Conservation (phyloP, 2,113 vertebrate genomes). For the Peromyscus maniculatus region DNA sequence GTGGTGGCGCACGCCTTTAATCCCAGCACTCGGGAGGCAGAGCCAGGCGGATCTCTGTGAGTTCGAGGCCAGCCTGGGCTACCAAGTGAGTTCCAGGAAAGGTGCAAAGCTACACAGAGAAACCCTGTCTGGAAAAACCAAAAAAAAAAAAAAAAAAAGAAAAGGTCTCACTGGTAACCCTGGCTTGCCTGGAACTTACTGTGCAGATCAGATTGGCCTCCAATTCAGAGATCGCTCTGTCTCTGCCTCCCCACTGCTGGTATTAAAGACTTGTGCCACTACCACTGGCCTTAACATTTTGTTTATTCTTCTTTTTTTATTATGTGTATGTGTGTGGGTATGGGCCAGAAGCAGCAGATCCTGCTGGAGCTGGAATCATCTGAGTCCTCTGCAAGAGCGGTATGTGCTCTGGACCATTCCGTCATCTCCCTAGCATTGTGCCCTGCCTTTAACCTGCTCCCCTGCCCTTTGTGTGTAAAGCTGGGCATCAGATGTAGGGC, state of each 20-base stretch:
- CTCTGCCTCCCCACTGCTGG: neutral
- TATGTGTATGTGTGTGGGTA: neutral
- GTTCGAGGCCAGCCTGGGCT: no score
- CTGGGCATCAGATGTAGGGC: neutral
- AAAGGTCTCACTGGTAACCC: neutral
- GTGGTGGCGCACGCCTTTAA: no score
- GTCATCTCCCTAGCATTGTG: neutral
- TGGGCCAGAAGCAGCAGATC: neutral
- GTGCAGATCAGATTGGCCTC: neutral
- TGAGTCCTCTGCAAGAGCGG: neutral
- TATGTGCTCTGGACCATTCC: neutral
- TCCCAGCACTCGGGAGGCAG: no score
- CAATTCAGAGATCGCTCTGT: neutral
- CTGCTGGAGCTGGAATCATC: neutral
- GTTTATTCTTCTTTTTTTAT: neutral
- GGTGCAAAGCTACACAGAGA: no score
- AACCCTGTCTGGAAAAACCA: no score
- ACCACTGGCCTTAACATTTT: neutral
- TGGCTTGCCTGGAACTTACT: neutral
- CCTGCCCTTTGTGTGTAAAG: neutral
- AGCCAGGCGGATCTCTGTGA: no score
- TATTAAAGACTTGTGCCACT: neutral
- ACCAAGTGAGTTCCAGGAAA: no score
- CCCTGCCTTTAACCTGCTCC: no score
- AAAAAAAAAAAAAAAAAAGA: no score